phyloP scores from a whole-genome alignment of 2,888 invertebrate genomes.

The Oxycera nigricornis region DNA sequence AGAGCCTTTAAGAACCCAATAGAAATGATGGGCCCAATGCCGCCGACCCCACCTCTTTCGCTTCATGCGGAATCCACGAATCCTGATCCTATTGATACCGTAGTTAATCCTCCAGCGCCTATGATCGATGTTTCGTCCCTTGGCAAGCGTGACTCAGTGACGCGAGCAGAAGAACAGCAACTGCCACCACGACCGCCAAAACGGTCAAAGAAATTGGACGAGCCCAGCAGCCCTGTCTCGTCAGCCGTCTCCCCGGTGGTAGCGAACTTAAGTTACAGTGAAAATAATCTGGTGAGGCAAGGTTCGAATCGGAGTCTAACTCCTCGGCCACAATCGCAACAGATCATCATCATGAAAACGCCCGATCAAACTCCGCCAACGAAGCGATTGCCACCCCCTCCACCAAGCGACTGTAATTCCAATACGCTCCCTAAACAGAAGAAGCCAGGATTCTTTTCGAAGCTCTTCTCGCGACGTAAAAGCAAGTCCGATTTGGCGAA shows the following conservation, averaged over 20 bases:
- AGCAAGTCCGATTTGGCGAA: constrained; percentile 63
- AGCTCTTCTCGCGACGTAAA: constrained; percentile 67
- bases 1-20: constrained; percentile 86
- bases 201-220: constrained; percentile 68
- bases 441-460: constrained; percentile 70
- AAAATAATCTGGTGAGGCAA: constrained; percentile 54
- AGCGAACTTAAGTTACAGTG: constrained; percentile 47
- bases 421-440: constrained; percentile 65
- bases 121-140: constrained; percentile 64
- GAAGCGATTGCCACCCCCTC: constrained; percentile 66
- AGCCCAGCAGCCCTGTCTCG: constrained; percentile 1
- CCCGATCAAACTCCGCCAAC: constrained; percentile 63
- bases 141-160: constrained; percentile 64
- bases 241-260: background rate
- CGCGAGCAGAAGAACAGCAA: constrained; percentile 67
- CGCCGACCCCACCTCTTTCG: constrained; percentile 59
- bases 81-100: constrained; percentile 60
- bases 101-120: constrained; percentile 62
- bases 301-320: constrained; percentile 47
- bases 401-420: constrained; percentile 52
- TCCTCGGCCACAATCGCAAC: constrained; percentile 54
- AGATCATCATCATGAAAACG: constrained; percentile 59
- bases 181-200: constrained; percentile 84
- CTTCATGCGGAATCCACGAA: constrained; percentile 60
- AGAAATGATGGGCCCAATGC: constrained; percentile 67